phyloP scores from a whole-genome alignment of 2,888 invertebrate genomes.

The Philaethria dido region DNA sequence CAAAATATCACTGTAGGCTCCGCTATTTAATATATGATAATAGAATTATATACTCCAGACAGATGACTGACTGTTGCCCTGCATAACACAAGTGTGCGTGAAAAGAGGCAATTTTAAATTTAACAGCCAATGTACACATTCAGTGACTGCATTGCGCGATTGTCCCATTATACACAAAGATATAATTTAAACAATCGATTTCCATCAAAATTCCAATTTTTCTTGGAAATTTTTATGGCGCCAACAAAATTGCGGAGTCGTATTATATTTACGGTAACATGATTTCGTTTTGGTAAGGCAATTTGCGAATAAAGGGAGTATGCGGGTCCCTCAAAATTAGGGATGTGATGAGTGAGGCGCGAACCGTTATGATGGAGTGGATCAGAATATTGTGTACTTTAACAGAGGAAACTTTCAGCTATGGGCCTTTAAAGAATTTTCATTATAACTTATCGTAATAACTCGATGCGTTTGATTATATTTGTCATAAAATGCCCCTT shows the following conservation, averaged over 20 bases:
- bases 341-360: slow-evolving; percentile 25
- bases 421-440: slow-evolving; percentile 10
- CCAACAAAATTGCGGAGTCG: slow-evolving; percentile 10
- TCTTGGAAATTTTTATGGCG: slow-evolving; percentile 1
- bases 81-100: neutral
- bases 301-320: slow-evolving; percentile 26
- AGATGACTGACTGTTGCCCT: neutral
- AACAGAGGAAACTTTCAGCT: neutral
- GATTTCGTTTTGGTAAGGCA: slow-evolving; percentile 26
- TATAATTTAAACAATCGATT: slow-evolving; percentile 14
- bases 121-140: neutral
- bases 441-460: slow-evolving; percentile 7
- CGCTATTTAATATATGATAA: too few species aligned
- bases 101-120: neutral
- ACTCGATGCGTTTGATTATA: neutral
- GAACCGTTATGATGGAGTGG: slow-evolving; percentile 16
- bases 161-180: neutral
- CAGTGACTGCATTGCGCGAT: neutral
- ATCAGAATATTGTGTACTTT: slow-evolving; percentile 25
- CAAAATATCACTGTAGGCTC: too few species aligned
- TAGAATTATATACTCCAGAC: too few species aligned
- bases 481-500: neutral
- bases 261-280: slow-evolving; percentile 30
- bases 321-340: slow-evolving; percentile 25
- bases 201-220: slow-evolving; percentile 5